Evolutionary conservation across 2,888 invertebrate species (phyloP).

Genomic region (Boloria euphrosyne): DNA sequence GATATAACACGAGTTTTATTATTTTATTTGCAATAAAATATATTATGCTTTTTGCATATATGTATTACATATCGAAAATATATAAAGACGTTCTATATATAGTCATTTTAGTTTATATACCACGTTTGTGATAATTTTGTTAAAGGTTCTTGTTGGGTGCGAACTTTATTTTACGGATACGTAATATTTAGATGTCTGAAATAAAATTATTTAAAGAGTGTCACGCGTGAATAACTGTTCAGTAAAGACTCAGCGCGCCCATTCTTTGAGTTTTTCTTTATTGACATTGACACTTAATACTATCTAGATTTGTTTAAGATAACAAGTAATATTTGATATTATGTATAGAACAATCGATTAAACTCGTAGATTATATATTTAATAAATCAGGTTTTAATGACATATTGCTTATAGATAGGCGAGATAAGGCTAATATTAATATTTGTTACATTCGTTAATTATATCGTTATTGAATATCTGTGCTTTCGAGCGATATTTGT

Average conservation of each 20-base stretch:
- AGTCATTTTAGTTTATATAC: too few species aligned
- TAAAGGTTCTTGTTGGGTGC: background rate
- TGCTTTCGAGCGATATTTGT: background rate
- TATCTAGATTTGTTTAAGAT: background rate
- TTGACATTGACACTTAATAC: background rate
- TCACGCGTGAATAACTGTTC: background rate
- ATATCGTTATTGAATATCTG: conserved; percentile 5
- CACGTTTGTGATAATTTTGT: too few species aligned
- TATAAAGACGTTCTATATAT: too few species aligned
- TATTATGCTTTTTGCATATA: background rate
- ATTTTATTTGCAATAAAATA: conserved; percentile 1
- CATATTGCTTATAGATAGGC: conserved; percentile 21
- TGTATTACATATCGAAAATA: background rate
- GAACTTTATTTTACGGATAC: background rate
- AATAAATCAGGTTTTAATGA: conserved; percentile 28
- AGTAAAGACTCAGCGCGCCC: background rate
- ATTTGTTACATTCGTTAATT: conserved; percentile 8
- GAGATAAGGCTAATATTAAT: conserved; percentile 30
- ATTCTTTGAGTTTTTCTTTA: too few species aligned
- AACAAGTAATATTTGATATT: background rate
- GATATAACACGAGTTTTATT: conserved; percentile 11
- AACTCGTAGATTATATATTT: conserved; percentile 9
- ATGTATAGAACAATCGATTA: conserved; percentile 1
- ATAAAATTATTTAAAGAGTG: background rate
- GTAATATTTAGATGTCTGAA: background rate